phyloP scores from a whole-genome alignment of 2,888 invertebrate species.

The Tenthredo amoena region DNA sequence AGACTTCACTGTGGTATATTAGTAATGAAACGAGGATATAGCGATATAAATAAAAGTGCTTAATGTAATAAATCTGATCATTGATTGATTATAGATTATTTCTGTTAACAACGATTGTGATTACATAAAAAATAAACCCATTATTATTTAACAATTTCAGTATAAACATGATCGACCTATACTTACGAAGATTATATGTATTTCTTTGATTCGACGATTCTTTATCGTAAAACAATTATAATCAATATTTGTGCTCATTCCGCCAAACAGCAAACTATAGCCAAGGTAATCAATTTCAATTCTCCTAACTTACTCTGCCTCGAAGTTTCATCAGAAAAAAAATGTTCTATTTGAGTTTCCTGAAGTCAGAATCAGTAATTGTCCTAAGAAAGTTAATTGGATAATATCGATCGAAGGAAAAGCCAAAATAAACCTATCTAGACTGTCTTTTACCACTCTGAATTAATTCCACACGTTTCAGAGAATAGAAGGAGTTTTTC shows the following conservation, averaged over 20 bases:
- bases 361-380: not conserved
- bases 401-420: constrained; percentile 20
- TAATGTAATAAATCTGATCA: constrained; percentile 30
- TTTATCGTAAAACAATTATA: not conserved
- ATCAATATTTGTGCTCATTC: not conserved
- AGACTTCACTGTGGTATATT: constrained; percentile 33
- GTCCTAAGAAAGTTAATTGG: constrained; percentile 29
- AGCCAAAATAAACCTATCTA: not conserved
- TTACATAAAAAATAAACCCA: constrained; percentile 16
- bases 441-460: not conserved
- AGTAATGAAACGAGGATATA: constrained; percentile 18
- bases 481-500: not conserved
- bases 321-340: not conserved
- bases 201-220: not conserved
- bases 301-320: not conserved
- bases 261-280: not conserved
- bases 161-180: not conserved
- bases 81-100: constrained; percentile 36
- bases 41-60: constrained; percentile 23
- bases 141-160: constrained; percentile 36
- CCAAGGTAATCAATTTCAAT: not conserved
- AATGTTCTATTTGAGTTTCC: not conserved
- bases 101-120: constrained; percentile 46
- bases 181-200: not conserved
- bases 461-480: not conserved